Evolutionary conservation across 2,888 invertebrate species (phyloP), one percentile per base, ranked within the genome.

Genomic region (Herminia tarsipennalis): DNA sequence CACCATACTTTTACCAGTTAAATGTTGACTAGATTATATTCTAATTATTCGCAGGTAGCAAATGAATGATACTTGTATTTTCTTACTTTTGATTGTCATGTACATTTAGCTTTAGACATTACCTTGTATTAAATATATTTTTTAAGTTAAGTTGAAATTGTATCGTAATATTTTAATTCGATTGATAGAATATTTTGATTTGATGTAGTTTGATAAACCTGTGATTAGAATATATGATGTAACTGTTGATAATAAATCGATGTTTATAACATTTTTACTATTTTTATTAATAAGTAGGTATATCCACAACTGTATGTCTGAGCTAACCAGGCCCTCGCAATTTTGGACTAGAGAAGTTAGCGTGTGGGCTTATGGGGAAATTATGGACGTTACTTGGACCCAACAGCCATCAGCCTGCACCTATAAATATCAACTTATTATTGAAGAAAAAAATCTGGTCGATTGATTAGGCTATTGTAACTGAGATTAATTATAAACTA

Each of bases 231-330:
- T 74, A 67, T 76, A 79, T 70, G 59, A 63, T 71, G 76, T 77
- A 78, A 78, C 81, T 86, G 83, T 86, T 86, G 65, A 76, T 72
- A 83, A 83, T 81, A 83, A 85, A 77, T 77, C 66, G 56, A 76
- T 76, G 71, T 78, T 80, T 78, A 73, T 71, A 68, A 63, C 55
- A 65, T 17, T 25, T 35, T 29, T 9, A 10, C 8, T 14, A 18
- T 9, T 36, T 37, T 28, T 18, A 9, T 13, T 34, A n/a, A n/a
- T n/a, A n/a, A n/a, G n/a, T n/a, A n/a, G n/a, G n/a, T n/a, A n/a
- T n/a, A n/a, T n/a, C n/a, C n/a, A n/a, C n/a, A n/a, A n/a, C n/a
- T n/a, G n/a, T n/a, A n/a, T n/a, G n/a, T n/a, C n/a, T n/a, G n/a
- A n/a, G n/a, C n/a, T n/a, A n/a, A n/a, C n/a, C n/a, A n/a, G n/a